phyloP scores from a whole-genome alignment of 2,888 invertebrate genomes.

The Pemphredon lugubris region DNA sequence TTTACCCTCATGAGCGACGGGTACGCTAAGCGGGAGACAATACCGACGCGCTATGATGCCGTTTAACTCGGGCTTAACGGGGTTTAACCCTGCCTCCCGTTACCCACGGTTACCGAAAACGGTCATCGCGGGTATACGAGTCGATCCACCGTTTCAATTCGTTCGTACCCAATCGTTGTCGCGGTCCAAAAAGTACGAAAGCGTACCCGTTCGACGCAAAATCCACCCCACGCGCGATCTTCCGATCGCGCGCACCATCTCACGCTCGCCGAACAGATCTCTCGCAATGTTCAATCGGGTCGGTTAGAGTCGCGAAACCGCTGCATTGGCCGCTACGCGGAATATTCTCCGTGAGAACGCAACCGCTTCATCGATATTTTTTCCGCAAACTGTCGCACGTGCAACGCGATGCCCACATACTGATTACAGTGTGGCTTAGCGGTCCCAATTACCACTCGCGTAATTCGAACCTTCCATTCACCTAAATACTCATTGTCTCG shows the following conservation, averaged over 20 bases:
- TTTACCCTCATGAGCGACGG: slow-evolving; percentile 61
- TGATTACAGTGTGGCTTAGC: slow-evolving; percentile 54
- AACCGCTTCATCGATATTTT: slow-evolving; percentile 38
- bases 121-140: slow-evolving; percentile 45
- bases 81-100: slow-evolving; percentile 52
- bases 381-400: slow-evolving; percentile 16
- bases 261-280: too few relatives aligned
- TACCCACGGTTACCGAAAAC: slow-evolving; percentile 50
- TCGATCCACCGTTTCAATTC: slow-evolving; percentile 60
- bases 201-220: background rate
- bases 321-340: too few relatives aligned
- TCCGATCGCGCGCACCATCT: too few relatives aligned
- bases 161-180: slow-evolving; percentile 44
- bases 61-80: slow-evolving; percentile 68
- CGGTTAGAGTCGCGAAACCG: too few relatives aligned
- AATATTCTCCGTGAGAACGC: too few relatives aligned
- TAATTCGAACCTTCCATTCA: slow-evolving; percentile 58
- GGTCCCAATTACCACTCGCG: slow-evolving; percentile 53
- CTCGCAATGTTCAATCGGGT: too few relatives aligned
- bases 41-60: slow-evolving; percentile 53
- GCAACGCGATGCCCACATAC: slow-evolving; percentile 34
- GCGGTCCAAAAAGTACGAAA: background rate
- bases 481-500: slow-evolving; percentile 37
- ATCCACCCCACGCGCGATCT: too few relatives aligned
- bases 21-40: slow-evolving; percentile 59